These are phyloP conservation scores for Isichthys henryi DNA, from an alignment of 2,113 vertebrate genomes.

Conservation along the genomic window DNA sequence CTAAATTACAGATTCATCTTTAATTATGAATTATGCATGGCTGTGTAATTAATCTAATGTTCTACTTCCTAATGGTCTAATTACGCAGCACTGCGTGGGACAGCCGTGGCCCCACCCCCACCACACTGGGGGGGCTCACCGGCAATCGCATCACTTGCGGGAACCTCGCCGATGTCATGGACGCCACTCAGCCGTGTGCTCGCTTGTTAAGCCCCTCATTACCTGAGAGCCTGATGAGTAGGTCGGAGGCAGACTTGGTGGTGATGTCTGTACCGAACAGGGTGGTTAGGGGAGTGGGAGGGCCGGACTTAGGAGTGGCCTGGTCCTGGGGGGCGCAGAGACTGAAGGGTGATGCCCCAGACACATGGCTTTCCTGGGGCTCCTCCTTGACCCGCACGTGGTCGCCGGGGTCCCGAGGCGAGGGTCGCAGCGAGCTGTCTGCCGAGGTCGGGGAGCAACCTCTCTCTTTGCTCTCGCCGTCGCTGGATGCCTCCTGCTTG, in stretches of 20 bases:
- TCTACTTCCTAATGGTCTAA: conserved; percentile 56
- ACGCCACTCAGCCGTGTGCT: background rate
- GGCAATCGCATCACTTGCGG: background rate
- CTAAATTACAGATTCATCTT: conserved; percentile 67
- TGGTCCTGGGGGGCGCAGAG: conserved; percentile 70
- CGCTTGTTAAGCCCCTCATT: conserved; percentile 18
- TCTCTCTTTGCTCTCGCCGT: conserved; percentile 73
- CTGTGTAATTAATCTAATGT: conserved; percentile 77
- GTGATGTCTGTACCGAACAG: conserved; percentile 77
- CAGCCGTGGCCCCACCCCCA: conserved; percentile 52
- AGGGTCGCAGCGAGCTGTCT: conserved; percentile 38
- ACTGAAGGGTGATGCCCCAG: conserved; percentile 56
- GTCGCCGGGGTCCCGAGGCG: conserved; percentile 42
- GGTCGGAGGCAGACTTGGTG: conserved; percentile 77
- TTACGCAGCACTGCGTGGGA: conserved; percentile 62
- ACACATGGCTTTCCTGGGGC: conserved; percentile 63
- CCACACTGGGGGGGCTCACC: conserved; percentile 49
- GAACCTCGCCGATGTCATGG: background rate
- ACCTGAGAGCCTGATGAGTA: conserved; percentile 82
- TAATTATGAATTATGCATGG: conserved; percentile 77
- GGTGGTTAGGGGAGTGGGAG: conserved; percentile 46
- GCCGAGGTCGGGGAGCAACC: conserved; percentile 49
- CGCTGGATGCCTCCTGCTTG: conserved; percentile 89
- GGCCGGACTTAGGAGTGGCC: conserved; percentile 49
- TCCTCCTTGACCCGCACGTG: conserved; percentile 69